Base-by-base conservation (phyloP, 2,888 invertebrate genomes). In the Pristionchus fissidentatus region DNA sequence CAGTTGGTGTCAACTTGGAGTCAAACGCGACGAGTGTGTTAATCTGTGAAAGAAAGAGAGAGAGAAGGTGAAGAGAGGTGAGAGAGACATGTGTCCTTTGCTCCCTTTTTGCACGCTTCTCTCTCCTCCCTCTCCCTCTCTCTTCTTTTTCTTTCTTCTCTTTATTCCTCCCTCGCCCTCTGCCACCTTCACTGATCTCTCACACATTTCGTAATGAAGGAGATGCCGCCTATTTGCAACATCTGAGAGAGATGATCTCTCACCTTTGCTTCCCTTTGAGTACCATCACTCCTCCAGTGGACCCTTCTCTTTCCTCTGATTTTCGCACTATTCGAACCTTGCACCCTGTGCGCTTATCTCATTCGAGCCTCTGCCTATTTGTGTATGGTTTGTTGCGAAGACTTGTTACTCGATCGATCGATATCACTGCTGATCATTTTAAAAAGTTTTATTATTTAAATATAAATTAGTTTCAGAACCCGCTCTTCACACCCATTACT, bases 401-500 rank as follows among this genome's bases (percentile, higher is more conserved):
- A 5, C 26, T 19, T 22, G 70, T 8, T 8, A 43, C n/a, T 19
- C 46, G 43, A 73, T 73, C 73, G 73, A 73, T 73, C 38, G 43
- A 70, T 70, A 70, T 55, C 55, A 15, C 22, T 55, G 15, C 8
- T 57, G 57, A 26, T 57, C 26, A 22, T 10, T 66, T 66, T 66
- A 38, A 38, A 32, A 29, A 38, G 19, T 66, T 22, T 66, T 38
- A 38, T 38, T 38, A 38, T 29, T 66, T 73, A 26, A 73, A 73
- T 73, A 1, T n/a, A 46, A 41, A 38, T 22, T 26, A 35, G n/a
- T 80, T 83, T 26, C 83, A 83, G 83, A 83, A 83, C 32, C 83
- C 83, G 8, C 83, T 83, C 35, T 83, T 83, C 83, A 35, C 70
- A 32, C 73, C 70, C 29, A 83, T 83, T 10, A 32, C 55, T 3